phyloP scores from a whole-genome alignment of 2,888 invertebrate genomes.

The Leucophora obtusa region DNA sequence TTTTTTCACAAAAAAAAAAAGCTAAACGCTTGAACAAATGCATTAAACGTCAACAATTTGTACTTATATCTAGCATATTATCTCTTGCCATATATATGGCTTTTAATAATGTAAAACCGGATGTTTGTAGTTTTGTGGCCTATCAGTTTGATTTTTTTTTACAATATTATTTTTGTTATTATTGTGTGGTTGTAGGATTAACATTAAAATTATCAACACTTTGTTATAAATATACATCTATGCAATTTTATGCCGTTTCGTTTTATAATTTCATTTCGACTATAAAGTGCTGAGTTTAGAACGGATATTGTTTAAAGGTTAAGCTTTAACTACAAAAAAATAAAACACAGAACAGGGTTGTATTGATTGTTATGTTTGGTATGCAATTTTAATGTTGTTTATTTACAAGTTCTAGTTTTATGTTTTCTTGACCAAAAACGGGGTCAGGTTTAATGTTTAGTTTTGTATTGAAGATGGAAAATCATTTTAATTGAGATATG shows the following conservation, averaged over 20 bases:
- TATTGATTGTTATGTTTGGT: conserved; percentile 21
- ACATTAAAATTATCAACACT: conserved; percentile 59
- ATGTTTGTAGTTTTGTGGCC: conserved; percentile 54
- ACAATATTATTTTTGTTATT: neutral
- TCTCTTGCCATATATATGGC: neutral
- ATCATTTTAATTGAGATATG: neutral
- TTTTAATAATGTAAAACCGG: conserved; percentile 39
- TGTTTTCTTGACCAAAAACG: conserved; percentile 42
- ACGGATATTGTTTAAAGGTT: conserved; percentile 62
- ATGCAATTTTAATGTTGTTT: conserved; percentile 18
- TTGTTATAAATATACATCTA: conserved; percentile 7
- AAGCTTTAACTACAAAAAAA: conserved; percentile 43
- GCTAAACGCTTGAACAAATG: conserved; percentile 51
- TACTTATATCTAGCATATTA: neutral
- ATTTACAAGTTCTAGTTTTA: conserved; percentile 31
- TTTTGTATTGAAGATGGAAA: conserved; percentile 12
- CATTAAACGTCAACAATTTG: conserved; percentile 38
- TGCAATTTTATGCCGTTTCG: neutral
- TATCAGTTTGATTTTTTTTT: conserved; percentile 32
- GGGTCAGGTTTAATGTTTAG: conserved; percentile 60
- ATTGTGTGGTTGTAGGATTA: conserved; percentile 58
- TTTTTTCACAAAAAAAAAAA: conserved; percentile 9
- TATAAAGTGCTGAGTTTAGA: conserved; percentile 55
- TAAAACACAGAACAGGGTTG: conserved; percentile 16
- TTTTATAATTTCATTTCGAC: neutral